Evolutionary conservation across 1,140 invertebrate genomes (phyloP).

Genomic region (Drosophila kikkawai): DNA sequence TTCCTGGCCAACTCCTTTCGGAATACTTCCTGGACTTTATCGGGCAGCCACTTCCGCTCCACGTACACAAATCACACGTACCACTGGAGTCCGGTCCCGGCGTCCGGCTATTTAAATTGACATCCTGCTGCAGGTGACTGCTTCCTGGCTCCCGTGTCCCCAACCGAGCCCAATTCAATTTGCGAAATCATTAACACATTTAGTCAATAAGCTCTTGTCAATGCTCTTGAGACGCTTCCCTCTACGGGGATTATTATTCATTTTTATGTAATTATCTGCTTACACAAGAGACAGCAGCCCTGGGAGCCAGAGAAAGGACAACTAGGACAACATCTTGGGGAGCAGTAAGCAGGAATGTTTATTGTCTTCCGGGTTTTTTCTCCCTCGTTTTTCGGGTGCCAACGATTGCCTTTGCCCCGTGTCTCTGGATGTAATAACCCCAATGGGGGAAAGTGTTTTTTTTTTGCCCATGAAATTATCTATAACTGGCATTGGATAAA

Average conservation of each 20-base stretch:
- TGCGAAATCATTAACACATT: conserved; percentile 80
- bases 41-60: conserved; percentile 63
- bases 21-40: conserved; percentile 71
- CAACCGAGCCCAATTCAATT: conserved; percentile 63
- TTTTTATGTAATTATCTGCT: conserved; percentile 82
- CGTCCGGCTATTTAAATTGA: conserved; percentile 75
- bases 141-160: conserved; percentile 50
- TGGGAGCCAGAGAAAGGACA: conserved; percentile 38
- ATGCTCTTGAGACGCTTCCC: conserved; percentile 58
- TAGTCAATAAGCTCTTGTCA: conserved; percentile 76
- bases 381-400: not conserved
- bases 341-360: conserved; percentile 21
- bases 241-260: conserved; percentile 76
- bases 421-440: conserved; percentile 15
- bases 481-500: conserved; percentile 70
- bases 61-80: conserved; percentile 58
- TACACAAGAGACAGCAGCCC: conserved; percentile 38
- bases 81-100: conserved; percentile 40
- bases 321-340: conserved; percentile 10
- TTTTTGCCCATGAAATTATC: conserved; percentile 42
- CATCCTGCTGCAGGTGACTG: conserved; percentile 70
- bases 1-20: conserved; percentile 40
- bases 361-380: conserved; percentile 23
- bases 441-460: not conserved
- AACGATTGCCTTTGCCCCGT: not conserved